Conservation (phyloP, 2,797 vertebrate species). For the Chaetodon trifasciatus region DNA sequence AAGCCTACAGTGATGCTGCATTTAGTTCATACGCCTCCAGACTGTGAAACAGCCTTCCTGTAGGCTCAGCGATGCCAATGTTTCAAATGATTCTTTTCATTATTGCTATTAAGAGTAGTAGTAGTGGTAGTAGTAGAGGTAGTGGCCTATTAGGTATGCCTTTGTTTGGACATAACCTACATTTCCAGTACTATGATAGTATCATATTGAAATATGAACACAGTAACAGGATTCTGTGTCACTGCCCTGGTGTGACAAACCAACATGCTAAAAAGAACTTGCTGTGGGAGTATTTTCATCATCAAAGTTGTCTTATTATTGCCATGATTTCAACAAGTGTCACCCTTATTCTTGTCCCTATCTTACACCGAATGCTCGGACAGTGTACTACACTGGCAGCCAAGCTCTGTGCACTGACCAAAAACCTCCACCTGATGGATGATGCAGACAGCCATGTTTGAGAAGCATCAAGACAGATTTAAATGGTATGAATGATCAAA, state of each 20-base stretch:
- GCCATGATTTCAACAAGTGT: neutral
- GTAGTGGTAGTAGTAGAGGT: neutral
- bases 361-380: neutral
- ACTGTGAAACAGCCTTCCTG: slow-evolving; percentile 19
- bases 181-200: neutral
- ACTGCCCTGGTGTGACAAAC: neutral
- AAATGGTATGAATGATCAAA: slow-evolving; percentile 4
- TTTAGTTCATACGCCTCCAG: slow-evolving; percentile 34
- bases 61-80: neutral
- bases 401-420: neutral
- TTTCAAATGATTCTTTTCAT: neutral
- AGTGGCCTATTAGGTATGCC: neutral
- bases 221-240: neutral
- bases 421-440: neutral
- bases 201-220: neutral
- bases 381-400: neutral
- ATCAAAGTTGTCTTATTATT: neutral
- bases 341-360: neutral
- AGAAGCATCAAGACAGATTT: neutral
- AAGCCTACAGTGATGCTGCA: slow-evolving; percentile 42
- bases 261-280: neutral
- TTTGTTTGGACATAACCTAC: neutral
- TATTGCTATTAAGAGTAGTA: neutral
- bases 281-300: too few relatives aligned
- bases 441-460: neutral